Base-by-base conservation (phyloP, 2,797 vertebrate genomes). In the Pipistrellus nathusii region DNA sequence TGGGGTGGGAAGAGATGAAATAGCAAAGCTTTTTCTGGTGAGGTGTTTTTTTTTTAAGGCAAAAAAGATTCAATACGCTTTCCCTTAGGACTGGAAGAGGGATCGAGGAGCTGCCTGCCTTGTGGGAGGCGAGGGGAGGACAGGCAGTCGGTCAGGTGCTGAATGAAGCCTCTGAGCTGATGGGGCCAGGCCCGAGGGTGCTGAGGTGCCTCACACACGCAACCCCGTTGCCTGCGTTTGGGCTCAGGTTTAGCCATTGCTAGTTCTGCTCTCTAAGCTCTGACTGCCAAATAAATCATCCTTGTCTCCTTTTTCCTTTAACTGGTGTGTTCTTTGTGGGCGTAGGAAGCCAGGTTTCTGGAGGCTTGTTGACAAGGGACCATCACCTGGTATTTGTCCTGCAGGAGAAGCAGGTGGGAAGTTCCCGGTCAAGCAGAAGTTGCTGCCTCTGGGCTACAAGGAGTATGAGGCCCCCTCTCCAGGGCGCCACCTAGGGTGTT, bases 221-320 rank as follows among this genome's bases (percentile, higher is more conserved):
- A 77, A 53, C 59, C 93, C 90, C 59, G 23, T 71, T 69, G 77
- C 88, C 84, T 83, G 15, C 23, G 0, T 68, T 23, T 78, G 64
- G 93, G 93, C 90, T 90, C 93, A 53, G 93, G 76, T 88, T 53
- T 57, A 75, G 91, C 90, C 81, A 77, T 78, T 41, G 81, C 94
- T 94, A 85, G 81, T 80, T 90, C 91, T 93, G 90, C 94, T 87
- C 77, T 72, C 75, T 83, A 44, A 87, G 85, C 91, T 75, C 92
- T 92, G 85, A 96, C 71, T 88, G 94, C 94, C 96, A 95, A 94
- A 95, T 95, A 95, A 95, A 97, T 77, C 78, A 78, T 80, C 95
- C 83, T 97, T 48, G 38, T 59, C 82, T 94, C 69, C 73, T 84
- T 89, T 62, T 64, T 84, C 88, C 90, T 93, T 46, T 71, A 69